A percentile compares a stretch with the other conserved stretches of the same genome.
Conservation (phyloP, 1,140 invertebrate genomes). For the Zaprionus kolodkinae region DNA sequence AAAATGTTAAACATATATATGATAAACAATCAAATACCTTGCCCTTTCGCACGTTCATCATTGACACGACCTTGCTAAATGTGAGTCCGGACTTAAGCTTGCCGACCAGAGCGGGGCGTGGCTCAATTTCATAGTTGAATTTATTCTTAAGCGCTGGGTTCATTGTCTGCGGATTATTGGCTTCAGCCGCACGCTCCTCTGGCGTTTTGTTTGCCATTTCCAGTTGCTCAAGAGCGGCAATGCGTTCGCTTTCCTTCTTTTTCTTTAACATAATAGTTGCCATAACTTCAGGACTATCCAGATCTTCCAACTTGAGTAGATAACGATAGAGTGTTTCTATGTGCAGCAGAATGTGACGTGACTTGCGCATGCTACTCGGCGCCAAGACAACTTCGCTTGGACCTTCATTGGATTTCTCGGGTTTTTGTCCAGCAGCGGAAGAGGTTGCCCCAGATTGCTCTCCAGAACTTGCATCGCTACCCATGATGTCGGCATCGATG, state of each 20-base stretch:
- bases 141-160: slow-evolving; percentile 81
- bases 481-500: slow-evolving; percentile 93
- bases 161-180: slow-evolving; percentile 82
- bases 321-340: slow-evolving; percentile 91
- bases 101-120: slow-evolving; percentile 85
- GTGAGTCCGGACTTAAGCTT: slow-evolving; percentile 87
- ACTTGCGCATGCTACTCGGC: slow-evolving; percentile 84
- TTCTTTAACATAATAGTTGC: slow-evolving; percentile 87
- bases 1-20: neutral
- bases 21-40: slow-evolving; percentile 85
- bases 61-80: slow-evolving; percentile 87
- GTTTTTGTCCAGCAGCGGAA: slow-evolving; percentile 50
- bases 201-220: slow-evolving; percentile 80
- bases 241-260: slow-evolving; percentile 86
- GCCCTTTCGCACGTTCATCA: slow-evolving; percentile 90
- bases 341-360: slow-evolving; percentile 91
- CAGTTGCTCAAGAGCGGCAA: slow-evolving; percentile 84
- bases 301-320: slow-evolving; percentile 89
- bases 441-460: slow-evolving; percentile 62
- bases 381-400: slow-evolving; percentile 55
- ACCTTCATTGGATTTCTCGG: slow-evolving; percentile 41
- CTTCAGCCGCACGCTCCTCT: slow-evolving; percentile 75
- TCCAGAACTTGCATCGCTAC: slow-evolving; percentile 81
- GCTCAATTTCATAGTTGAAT: slow-evolving; percentile 79
- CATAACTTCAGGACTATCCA: slow-evolving; percentile 89